Evolutionary conservation across 2,888 invertebrate genomes (phyloP).

Genomic region (Thecocarcelia acutangulata): DNA sequence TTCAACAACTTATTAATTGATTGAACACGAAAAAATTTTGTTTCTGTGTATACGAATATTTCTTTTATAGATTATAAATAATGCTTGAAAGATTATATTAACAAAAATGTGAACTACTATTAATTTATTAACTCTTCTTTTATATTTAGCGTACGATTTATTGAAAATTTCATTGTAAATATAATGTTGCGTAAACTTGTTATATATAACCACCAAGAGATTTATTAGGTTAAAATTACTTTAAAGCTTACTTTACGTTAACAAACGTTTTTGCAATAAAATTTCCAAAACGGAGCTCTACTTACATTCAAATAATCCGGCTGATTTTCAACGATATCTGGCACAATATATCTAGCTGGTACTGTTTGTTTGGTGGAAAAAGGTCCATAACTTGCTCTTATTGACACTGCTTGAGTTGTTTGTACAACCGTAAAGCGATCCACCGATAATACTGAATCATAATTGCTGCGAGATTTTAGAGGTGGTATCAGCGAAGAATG

Average conservation of each 20-base stretch:
- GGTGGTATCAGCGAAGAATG: conserved; percentile 75
- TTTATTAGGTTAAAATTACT: no score
- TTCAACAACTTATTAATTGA: no score
- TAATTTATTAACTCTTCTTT: no score
- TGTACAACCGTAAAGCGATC: conserved; percentile 96
- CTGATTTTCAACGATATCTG: conserved; percentile 88
- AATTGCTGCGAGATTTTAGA: conserved; percentile 71
- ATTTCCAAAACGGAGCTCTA: conserved; percentile 30
- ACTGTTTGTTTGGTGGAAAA: conserved; percentile 97
- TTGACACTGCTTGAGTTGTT: conserved; percentile 93
- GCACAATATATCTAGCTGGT: conserved; percentile 92
- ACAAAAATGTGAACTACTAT: no score
- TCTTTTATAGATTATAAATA: no score
- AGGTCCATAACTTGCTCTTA: conserved; percentile 95
- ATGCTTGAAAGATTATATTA: no score
- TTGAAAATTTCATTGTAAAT: no score
- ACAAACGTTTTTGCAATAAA: not conserved
- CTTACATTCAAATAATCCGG: conserved; percentile 79
- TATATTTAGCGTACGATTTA: no score
- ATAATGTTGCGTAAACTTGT: no score
- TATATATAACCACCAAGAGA: no score
- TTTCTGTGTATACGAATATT: no score
- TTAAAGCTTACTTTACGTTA: not conserved
- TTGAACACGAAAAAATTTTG: no score
- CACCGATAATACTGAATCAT: conserved; percentile 88